Evolutionary conservation across 2,888 invertebrate genomes (phyloP).

Genomic region (Oegoconia quadripuncta): DNA sequence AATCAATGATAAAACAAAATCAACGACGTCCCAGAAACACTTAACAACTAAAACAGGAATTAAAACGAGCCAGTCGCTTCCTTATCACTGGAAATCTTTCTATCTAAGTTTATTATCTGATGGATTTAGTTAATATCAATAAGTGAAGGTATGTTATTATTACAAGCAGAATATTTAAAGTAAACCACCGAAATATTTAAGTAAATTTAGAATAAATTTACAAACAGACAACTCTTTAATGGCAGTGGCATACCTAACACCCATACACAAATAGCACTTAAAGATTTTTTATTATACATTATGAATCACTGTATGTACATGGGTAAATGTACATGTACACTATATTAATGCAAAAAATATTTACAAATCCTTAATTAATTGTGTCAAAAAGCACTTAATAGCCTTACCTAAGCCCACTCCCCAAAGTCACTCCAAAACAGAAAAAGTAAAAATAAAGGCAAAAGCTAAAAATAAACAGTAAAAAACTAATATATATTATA

Average conservation of each 20-base stretch:
- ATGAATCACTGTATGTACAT: conserved; percentile 60
- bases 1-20: conserved; percentile 28
- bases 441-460: conserved; percentile 25
- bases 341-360: conserved; percentile 72
- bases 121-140: not conserved
- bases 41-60: conserved; percentile 29
- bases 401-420: conserved; percentile 47
- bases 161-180: conserved; percentile 11
- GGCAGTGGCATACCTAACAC: conserved; percentile 72
- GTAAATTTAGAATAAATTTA: conserved; percentile 27
- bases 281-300: conserved; percentile 60
- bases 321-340: conserved; percentile 54
- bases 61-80: conserved; percentile 55
- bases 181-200: conserved; percentile 9
- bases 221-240: conserved; percentile 43
- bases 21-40: conserved; percentile 29
- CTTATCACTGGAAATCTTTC: conserved; percentile 33
- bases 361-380: conserved; percentile 64
- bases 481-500: conserved; percentile 23
- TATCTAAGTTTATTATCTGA: conserved; percentile 27
- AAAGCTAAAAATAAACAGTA: conserved; percentile 24
- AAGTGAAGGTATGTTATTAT: conserved; percentile 3
- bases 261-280: conserved; percentile 66
- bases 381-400: conserved; percentile 68
- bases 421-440: conserved; percentile 36